A percentile compares a stretch with the other conserved stretches of the same genome.
Evolutionary conservation across 2,797 vertebrate species (phyloP).

Genomic region (Somateria mollissima): DNA sequence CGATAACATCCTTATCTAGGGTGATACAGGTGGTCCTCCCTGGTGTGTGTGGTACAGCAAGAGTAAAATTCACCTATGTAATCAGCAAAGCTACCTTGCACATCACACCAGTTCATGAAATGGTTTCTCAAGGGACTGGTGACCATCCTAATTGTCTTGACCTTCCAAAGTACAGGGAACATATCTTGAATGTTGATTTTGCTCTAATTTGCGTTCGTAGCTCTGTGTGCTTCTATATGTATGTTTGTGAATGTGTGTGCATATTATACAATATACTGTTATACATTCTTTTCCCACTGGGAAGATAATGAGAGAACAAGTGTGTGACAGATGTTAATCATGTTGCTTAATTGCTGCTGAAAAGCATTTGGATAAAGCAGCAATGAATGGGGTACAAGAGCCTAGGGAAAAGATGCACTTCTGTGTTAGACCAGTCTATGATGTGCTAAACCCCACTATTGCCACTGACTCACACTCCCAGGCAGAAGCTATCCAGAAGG

Average conservation of each 20-base stretch:
- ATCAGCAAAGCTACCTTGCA: background rate
- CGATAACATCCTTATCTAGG: background rate
- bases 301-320: background rate
- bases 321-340: background rate
- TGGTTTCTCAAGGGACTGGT: background rate
- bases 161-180: background rate
- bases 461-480: background rate
- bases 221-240: background rate
- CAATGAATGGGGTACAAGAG: background rate
- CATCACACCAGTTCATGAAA: background rate
- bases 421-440: background rate
- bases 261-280: background rate
- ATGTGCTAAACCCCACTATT: background rate
- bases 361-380: background rate
- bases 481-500: background rate
- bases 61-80: background rate
- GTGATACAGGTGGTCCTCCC: background rate
- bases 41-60: background rate
- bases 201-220: background rate
- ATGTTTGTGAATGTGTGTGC: fast-evolving
- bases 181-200: background rate
- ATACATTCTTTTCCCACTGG: background rate
- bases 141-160: background rate
- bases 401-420: background rate
- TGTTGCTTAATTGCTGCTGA: background rate